phyloP scores from a whole-genome alignment of 2,113 vertebrate species.

The Bagarius yarrelli region DNA sequence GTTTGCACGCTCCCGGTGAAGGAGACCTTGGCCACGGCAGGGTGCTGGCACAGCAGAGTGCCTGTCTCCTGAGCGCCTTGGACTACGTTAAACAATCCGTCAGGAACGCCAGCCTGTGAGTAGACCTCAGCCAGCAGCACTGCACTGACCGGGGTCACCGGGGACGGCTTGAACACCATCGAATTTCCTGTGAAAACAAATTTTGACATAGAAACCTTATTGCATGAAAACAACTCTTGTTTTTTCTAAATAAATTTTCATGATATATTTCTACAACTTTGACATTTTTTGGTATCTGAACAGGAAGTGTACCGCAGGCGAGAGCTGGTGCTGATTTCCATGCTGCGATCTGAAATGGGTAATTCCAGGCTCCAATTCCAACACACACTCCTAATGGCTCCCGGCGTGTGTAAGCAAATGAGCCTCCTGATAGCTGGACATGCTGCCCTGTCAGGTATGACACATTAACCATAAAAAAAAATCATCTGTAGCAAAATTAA shows the following conservation, averaged over 20 bases:
- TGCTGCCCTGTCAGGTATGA: constrained; percentile 79
- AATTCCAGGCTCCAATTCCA: constrained; percentile 97
- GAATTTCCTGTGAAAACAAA: constrained; percentile 80
- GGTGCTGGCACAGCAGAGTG: constrained; percentile 85
- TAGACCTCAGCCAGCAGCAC: constrained; percentile 90
- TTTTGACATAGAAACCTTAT: too few species aligned
- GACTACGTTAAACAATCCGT: constrained; percentile 89
- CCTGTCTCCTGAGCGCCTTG: constrained; percentile 88
- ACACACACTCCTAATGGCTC: constrained; percentile 92
- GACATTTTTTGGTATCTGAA: neutral
- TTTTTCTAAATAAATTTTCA: neutral
- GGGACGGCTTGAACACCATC: constrained; percentile 95
- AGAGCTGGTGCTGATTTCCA: constrained; percentile 94
- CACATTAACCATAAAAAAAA: neutral
- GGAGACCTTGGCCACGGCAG: constrained; percentile 87
- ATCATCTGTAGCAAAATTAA: neutral
- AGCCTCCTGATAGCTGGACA: constrained; percentile 83
- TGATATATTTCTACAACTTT: neutral
- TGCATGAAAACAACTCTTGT: too few species aligned
- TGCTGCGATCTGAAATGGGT: constrained; percentile 91
- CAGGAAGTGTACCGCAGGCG: constrained; percentile 79
- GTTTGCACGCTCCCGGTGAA: constrained; percentile 95
- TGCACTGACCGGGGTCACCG: constrained; percentile 83
- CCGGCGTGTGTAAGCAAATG: constrained; percentile 91
- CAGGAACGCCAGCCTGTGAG: constrained; percentile 79